Conservation (phyloP, 1,140 invertebrate genomes). For the Macrocentrus cingulum region DNA sequence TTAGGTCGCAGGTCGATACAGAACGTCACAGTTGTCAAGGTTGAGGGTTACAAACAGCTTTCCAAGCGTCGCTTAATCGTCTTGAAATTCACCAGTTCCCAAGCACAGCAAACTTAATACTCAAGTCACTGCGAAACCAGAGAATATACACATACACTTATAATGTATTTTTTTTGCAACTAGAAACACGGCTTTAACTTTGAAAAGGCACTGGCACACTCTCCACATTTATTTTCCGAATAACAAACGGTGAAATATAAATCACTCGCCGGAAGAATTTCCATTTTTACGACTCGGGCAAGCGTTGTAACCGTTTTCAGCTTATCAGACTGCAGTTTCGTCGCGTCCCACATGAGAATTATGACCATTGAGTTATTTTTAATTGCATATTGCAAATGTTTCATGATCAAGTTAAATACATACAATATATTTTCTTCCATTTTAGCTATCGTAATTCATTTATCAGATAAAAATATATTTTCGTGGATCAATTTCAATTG, state of each 20-base stretch:
- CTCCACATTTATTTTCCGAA: not conserved
- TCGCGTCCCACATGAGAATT: too few species aligned
- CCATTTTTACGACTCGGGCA: not conserved
- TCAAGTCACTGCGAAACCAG: too few species aligned
- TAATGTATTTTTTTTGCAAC: not conserved
- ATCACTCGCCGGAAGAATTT: not conserved
- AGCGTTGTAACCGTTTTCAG: conserved; percentile 1
- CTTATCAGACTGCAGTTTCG: not conserved
- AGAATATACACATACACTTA: not conserved
- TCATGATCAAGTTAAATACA: too few species aligned
- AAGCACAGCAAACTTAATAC: too few species aligned
- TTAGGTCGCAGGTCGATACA: not conserved
- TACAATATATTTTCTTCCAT: too few species aligned
- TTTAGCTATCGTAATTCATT: too few species aligned
- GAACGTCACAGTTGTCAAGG: not conserved
- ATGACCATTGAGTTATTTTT: too few species aligned
- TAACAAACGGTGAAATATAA: conserved; percentile 2
- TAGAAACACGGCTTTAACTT: not conserved
- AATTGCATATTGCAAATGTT: too few species aligned
- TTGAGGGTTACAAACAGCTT: not conserved
- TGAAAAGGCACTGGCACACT: not conserved
- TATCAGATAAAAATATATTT: too few species aligned
- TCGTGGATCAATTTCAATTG: too few species aligned
- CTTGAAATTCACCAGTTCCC: too few species aligned
- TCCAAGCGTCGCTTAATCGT: too few species aligned